These are phyloP conservation scores for Dicrurus megarhynchus DNA, from an alignment of 2,113 vertebrate species.

Conservation along the genomic window DNA sequence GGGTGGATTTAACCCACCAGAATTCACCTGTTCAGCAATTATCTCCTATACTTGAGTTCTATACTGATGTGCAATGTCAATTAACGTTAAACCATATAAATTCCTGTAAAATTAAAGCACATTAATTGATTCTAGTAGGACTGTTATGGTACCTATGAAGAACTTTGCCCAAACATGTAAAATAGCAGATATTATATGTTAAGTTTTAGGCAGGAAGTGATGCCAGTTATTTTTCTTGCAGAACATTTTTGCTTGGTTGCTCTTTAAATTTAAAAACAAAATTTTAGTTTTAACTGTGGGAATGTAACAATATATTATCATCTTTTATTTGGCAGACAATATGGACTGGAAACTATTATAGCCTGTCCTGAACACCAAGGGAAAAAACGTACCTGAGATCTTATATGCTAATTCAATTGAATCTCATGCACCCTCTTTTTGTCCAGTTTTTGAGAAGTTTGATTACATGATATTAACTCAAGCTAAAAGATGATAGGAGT, in stretches of 20 bases:
- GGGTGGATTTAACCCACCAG: neutral
- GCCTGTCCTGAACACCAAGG: neutral
- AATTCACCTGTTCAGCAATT: neutral
- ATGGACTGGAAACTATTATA: neutral
- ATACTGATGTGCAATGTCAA: neutral
- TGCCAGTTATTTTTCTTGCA: neutral
- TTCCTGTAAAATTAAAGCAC: neutral
- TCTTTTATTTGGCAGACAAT: neutral
- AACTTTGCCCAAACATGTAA: neutral
- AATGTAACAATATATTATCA: neutral
- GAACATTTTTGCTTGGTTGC: neutral
- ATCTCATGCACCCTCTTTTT: neutral
- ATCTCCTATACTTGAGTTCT: neutral
- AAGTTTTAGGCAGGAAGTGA: neutral
- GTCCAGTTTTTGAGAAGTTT: neutral
- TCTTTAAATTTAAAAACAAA: neutral
- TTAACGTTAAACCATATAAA: neutral
- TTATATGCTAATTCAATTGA: neutral
- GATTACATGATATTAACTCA: neutral
- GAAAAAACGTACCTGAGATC: neutral
- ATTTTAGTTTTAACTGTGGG: neutral
- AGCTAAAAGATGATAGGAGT: neutral
- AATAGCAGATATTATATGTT: neutral
- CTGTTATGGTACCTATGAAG: neutral
- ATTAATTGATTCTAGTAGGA: neutral